phyloP scores from a whole-genome alignment of 2,113 vertebrate genomes.

The Lepisosteus osseus region DNA sequence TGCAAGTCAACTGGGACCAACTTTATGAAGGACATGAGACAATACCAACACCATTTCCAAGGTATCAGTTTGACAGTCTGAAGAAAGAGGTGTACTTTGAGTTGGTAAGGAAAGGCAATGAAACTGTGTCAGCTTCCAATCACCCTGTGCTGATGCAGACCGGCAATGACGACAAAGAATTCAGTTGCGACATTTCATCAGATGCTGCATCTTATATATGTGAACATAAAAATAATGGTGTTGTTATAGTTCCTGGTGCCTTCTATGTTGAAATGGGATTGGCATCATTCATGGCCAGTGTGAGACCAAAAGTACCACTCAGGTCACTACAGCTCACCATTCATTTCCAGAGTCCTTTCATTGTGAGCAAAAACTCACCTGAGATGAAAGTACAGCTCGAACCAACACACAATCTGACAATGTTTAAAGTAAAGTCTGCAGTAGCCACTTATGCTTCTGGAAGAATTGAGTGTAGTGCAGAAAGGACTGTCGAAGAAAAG shows the following conservation, averaged over 20 bases:
- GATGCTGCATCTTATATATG: slow-evolving; percentile 56
- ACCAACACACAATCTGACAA: slow-evolving; percentile 29
- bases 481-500: slow-evolving; percentile 55
- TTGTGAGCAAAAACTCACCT: slow-evolving; percentile 56
- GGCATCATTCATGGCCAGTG: slow-evolving; percentile 61
- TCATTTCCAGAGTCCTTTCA: slow-evolving; percentile 60
- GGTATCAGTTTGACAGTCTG: slow-evolving; percentile 73
- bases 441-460: slow-evolving; percentile 63
- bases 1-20: slow-evolving; percentile 68
- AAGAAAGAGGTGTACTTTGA: slow-evolving; percentile 62
- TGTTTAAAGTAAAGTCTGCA: slow-evolving; percentile 70
- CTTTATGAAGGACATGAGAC: slow-evolving; percentile 66
- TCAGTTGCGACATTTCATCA: slow-evolving; percentile 58
- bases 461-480: slow-evolving; percentile 42
- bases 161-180: slow-evolving; percentile 45
- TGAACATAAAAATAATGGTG: slow-evolving; percentile 72
- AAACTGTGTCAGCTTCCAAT: background rate
- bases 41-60: slow-evolving; percentile 60
- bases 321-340: slow-evolving; percentile 61
- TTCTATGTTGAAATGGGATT: slow-evolving; percentile 75
- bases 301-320: slow-evolving; percentile 58
- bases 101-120: slow-evolving; percentile 45
- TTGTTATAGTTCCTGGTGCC: slow-evolving; percentile 69
- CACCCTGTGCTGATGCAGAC: slow-evolving; percentile 54
- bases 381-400: slow-evolving; percentile 64